These are phyloP conservation scores for Agrilus cyanescens DNA, from an alignment of 2,888 invertebrate genomes.

Conservation along the genomic window DNA sequence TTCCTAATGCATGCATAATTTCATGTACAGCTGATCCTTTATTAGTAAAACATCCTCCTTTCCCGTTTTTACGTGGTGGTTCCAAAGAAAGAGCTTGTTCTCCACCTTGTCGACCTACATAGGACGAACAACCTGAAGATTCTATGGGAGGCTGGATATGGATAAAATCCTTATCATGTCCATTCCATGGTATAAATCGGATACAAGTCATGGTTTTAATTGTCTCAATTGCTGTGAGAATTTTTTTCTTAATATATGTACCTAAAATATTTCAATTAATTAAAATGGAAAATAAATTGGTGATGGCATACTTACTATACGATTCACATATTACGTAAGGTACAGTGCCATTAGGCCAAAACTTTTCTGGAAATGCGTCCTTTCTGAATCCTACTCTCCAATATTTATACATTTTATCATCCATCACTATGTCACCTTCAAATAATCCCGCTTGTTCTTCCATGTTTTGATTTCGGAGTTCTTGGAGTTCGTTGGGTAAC, in stretches of 20 bases:
- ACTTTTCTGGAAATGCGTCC: constrained; percentile 50
- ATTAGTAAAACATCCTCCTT: constrained; percentile 49
- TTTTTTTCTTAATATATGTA: constrained; percentile 44
- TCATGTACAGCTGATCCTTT: constrained; percentile 68
- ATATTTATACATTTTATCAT: constrained; percentile 45
- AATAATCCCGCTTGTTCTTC: constrained; percentile 53
- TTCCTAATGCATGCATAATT: constrained; percentile 67
- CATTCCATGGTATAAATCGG: constrained; percentile 52
- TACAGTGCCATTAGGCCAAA: constrained; percentile 53
- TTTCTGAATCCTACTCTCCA: constrained; percentile 52
- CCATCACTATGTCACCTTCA: constrained; percentile 58
- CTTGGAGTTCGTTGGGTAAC: background rate
- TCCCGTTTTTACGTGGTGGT: constrained; percentile 45
- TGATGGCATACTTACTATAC: constrained; percentile 44
- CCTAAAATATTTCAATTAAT: constrained; percentile 31
- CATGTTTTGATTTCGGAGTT: constrained; percentile 40
- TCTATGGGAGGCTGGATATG: constrained; percentile 54
- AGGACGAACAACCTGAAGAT: constrained; percentile 64
- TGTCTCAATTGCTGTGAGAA: constrained; percentile 46
- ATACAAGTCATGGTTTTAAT: constrained; percentile 55
- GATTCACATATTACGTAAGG: constrained; percentile 52
- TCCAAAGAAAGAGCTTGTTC: constrained; percentile 60
- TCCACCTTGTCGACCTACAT: constrained; percentile 62
- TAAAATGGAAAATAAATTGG: too few species aligned
- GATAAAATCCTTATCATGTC: constrained; percentile 48